Evolutionary conservation across 2,888 invertebrate species (phyloP).

Genomic region (Thymelicus sylvestris): DNA sequence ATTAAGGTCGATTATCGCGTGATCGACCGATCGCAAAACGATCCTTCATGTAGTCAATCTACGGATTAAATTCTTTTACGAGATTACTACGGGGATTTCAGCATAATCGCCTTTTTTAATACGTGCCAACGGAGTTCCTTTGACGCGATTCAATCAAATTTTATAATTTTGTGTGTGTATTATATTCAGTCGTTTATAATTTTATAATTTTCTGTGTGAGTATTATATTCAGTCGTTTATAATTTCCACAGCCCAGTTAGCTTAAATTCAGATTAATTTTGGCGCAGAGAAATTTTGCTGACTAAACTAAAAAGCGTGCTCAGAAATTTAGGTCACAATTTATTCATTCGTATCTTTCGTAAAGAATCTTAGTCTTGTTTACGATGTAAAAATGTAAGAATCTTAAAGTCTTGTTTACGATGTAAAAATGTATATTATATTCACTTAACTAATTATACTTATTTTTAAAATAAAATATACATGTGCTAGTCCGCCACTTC

Average conservation of each 20-base stretch:
- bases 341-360: slow-evolving; percentile 8
- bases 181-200: not conserved
- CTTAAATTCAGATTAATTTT: slow-evolving; percentile 1
- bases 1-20: slow-evolving; percentile 74
- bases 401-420: not conserved
- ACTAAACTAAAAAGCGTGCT: not conserved
- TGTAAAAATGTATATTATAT: not conserved
- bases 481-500: too few species aligned
- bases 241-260: not conserved
- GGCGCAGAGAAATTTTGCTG: not conserved
- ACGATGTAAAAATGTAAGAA: not conserved
- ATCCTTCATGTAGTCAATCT: slow-evolving; percentile 61
- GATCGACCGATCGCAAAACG: slow-evolving; percentile 59
- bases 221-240: not conserved
- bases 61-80: slow-evolving; percentile 66
- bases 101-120: slow-evolving; percentile 45
- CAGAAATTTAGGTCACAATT: slow-evolving; percentile 6
- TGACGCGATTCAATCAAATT: slow-evolving; percentile 32
- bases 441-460: too few species aligned
- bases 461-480: too few species aligned
- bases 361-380: not conserved
- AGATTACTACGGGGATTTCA: slow-evolving; percentile 50
- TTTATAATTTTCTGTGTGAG: not conserved
- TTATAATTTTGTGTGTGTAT: not conserved
- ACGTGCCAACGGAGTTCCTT: slow-evolving; percentile 17